Conservation (phyloP, 2,888 invertebrate genomes). For the Nomada ferruginata region DNA sequence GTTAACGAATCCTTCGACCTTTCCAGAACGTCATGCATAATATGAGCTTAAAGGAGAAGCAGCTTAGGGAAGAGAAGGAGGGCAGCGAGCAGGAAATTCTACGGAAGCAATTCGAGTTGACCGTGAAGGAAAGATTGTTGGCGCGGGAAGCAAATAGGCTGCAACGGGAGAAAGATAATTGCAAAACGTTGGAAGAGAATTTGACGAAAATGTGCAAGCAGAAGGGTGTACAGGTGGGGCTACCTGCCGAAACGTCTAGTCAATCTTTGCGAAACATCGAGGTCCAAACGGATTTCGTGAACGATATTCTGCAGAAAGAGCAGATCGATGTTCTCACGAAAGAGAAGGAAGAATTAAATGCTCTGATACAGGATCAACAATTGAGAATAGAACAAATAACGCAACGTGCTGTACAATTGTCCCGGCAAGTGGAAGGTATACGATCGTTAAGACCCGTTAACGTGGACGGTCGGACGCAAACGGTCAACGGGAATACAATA, state of each 20-base stretch:
- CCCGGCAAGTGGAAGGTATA: slow-evolving; percentile 79
- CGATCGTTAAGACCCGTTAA: slow-evolving; percentile 65
- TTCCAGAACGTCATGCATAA: slow-evolving; percentile 75
- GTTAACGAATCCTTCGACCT: slow-evolving; percentile 6
- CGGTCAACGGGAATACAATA: slow-evolving; percentile 71
- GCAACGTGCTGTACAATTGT: slow-evolving; percentile 75
- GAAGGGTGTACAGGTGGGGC: slow-evolving; percentile 72
- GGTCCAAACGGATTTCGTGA: slow-evolving; percentile 78
- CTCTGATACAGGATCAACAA: slow-evolving; percentile 77
- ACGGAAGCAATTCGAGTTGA: slow-evolving; percentile 77
- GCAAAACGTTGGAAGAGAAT: slow-evolving; percentile 75
- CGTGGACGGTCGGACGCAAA: slow-evolving; percentile 64
- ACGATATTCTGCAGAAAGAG: slow-evolving; percentile 50
- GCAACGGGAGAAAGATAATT: slow-evolving; percentile 73
- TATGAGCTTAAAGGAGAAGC: slow-evolving; percentile 74
- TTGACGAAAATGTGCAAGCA: slow-evolving; percentile 78
- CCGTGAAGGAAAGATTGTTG: slow-evolving; percentile 77
- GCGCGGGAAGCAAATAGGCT: slow-evolving; percentile 79
- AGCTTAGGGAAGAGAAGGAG: slow-evolving; percentile 72
- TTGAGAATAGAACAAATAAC: slow-evolving; percentile 81
- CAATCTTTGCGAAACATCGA: slow-evolving; percentile 66
- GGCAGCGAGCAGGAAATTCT: slow-evolving; percentile 72
- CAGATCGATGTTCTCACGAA: slow-evolving; percentile 71
- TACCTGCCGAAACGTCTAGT: slow-evolving; percentile 46
- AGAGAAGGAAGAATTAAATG: slow-evolving; percentile 78